Evolutionary conservation across 2,113 vertebrate genomes (phyloP).

Genomic region (Cyanistes caeruleus): DNA sequence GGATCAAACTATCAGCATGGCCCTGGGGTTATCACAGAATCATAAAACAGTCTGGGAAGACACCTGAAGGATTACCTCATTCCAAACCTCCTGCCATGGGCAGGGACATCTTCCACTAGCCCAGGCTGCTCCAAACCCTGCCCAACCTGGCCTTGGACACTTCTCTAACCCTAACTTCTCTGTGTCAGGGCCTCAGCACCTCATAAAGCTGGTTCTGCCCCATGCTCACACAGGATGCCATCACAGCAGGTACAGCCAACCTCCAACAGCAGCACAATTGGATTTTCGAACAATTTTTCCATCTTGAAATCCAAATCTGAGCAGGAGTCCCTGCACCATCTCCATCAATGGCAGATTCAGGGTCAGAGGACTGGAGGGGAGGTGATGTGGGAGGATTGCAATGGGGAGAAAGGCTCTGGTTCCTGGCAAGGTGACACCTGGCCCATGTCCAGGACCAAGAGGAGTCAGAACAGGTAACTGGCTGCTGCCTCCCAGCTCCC

Average conservation of each 20-base stretch:
- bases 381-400: neutral
- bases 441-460: neutral
- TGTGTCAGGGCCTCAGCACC: neutral
- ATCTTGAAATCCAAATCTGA: neutral
- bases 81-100: neutral
- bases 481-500: neutral
- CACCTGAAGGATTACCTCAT: neutral
- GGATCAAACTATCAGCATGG: rapidly evolving
- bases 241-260: neutral
- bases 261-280: neutral
- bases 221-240: neutral
- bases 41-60: neutral
- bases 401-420: neutral
- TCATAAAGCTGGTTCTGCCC: neutral
- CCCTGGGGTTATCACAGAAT: neutral
- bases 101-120: neutral
- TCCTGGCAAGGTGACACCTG: neutral
- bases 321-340: neutral
- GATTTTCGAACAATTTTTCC: neutral
- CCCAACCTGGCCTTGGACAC: rapidly evolving
- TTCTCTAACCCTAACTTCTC: neutral
- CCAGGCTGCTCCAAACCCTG: rapidly evolving
- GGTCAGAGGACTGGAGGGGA: neutral
- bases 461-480: neutral
- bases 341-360: neutral